phyloP scores from a whole-genome alignment of 2,888 invertebrate genomes.

The Lathronympha strigana region DNA sequence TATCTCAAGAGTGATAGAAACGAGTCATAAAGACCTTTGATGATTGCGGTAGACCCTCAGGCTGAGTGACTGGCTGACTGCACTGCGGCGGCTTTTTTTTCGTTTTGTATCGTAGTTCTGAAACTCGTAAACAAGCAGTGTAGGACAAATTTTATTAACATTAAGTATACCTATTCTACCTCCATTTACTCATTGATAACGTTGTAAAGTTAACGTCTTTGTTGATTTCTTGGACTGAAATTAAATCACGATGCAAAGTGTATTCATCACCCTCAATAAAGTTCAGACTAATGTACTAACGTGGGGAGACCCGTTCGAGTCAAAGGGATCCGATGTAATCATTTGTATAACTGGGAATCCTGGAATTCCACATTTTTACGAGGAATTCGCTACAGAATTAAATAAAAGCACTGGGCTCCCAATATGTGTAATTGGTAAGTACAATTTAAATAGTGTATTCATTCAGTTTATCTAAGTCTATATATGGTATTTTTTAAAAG shows the following conservation, averaged over 20 bases:
- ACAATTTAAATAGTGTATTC: no score
- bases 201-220: not conserved
- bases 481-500: no score
- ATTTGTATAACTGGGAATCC: constrained; percentile 95
- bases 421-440: constrained; percentile 90
- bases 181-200: constrained; percentile 2
- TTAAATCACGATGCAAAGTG: constrained; percentile 53
- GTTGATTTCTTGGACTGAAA: not conserved
- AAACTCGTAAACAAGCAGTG: constrained; percentile 3
- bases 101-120: not conserved
- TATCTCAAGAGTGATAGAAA: no score
- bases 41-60: no score
- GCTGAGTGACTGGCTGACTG: no score
- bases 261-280: constrained; percentile 79
- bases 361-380: constrained; percentile 92
- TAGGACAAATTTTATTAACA: not conserved
- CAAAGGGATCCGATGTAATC: constrained; percentile 85
- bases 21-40: no score
- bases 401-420: constrained; percentile 86
- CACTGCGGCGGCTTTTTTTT: no score
- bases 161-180: not conserved
- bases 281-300: constrained; percentile 89
- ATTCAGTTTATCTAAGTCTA: no score
- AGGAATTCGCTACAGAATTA: constrained; percentile 87
- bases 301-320: constrained; percentile 87